These are phyloP conservation scores for Silurus glanis DNA, from an alignment of 2,113 vertebrate genomes.

Conservation along the genomic window DNA sequence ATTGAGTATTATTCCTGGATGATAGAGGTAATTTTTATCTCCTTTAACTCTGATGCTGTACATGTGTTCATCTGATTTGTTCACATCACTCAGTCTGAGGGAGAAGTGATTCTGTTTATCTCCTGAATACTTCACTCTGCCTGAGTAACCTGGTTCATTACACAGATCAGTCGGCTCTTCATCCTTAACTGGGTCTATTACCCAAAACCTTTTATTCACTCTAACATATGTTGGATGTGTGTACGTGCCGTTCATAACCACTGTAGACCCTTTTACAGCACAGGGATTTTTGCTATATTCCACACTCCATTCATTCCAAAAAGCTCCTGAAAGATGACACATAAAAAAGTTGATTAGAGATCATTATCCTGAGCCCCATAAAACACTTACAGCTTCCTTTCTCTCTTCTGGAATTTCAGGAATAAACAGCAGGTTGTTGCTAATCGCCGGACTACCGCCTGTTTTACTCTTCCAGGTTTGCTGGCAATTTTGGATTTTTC, in stretches of 20 bases:
- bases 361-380: conserved; percentile 2
- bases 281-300: conserved; percentile 32
- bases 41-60: neutral
- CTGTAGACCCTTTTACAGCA: conserved; percentile 37
- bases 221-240: neutral
- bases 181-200: neutral
- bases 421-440: neutral
- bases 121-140: conserved; percentile 13
- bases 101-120: conserved; percentile 12
- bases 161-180: neutral
- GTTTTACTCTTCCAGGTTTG: too few species aligned
- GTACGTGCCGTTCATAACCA: conserved; percentile 28
- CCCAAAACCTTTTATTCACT: neutral
- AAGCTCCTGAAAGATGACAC: conserved; percentile 35
- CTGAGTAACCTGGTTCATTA: neutral
- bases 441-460: too few species aligned
- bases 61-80: neutral
- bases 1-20: neutral
- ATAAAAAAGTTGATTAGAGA: conserved; percentile 14
- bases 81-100: conserved; percentile 33
- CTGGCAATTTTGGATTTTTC: too few species aligned
- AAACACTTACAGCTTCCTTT: conserved; percentile 4
- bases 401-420: neutral
- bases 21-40: neutral
- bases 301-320: neutral